A percentile compares a stretch with the other conserved stretches of the same genome.
Evolutionary conservation across 2,113 vertebrate genomes (phyloP).

Genomic region (Columba livia): DNA sequence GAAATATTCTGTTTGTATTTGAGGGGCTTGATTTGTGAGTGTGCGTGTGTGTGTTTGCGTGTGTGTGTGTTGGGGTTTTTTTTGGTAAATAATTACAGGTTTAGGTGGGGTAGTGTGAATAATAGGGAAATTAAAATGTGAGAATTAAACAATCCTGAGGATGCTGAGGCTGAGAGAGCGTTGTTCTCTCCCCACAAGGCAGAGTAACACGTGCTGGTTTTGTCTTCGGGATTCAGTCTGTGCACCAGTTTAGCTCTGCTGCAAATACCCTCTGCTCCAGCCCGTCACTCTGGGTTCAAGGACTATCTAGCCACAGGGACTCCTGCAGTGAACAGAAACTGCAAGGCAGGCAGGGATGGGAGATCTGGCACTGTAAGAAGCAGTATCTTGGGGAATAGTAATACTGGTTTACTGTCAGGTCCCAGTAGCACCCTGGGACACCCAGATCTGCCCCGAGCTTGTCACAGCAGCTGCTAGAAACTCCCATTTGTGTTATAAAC

Average conservation of each 20-base stretch:
- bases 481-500: not conserved
- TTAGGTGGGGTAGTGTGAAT: not conserved
- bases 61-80: too few relatives aligned
- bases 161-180: not conserved
- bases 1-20: not conserved
- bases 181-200: not conserved
- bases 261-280: not conserved
- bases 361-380: not conserved
- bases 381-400: not conserved
- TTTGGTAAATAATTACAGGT: not conserved
- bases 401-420: not conserved
- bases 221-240: not conserved
- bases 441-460: not conserved
- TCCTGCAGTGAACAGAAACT: not conserved
- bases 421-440: not conserved
- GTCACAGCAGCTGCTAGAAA: not conserved
- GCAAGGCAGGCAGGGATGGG: not conserved
- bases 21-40: not conserved
- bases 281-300: not conserved
- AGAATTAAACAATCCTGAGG: not conserved
- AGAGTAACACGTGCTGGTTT: not conserved
- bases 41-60: too few relatives aligned
- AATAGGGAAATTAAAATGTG: not conserved
- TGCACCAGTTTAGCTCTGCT: not conserved
- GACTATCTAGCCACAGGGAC: too few relatives aligned